A percentile compares a stretch with the other conserved stretches of the same genome.
These are phyloP conservation scores for Pelobates fuscus DNA, from an alignment of 2,113 vertebrate genomes.

Conservation along the genomic window DNA sequence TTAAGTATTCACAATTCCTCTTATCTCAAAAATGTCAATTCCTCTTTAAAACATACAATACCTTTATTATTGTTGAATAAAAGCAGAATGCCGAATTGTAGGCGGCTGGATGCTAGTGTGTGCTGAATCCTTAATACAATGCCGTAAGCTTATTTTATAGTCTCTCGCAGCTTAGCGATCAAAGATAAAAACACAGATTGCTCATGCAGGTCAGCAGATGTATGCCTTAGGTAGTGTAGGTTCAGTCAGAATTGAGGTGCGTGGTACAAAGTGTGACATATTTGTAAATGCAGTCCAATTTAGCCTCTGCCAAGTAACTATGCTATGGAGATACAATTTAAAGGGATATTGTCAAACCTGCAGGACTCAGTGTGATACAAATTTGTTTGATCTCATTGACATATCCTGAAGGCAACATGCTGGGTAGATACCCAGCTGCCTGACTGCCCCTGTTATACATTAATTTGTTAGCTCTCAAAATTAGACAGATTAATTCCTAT, in stretches of 20 bases:
- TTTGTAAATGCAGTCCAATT: conserved; percentile 19
- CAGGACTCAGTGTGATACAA: conserved; percentile 23
- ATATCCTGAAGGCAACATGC: conserved; percentile 39
- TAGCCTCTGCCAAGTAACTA: not conserved
- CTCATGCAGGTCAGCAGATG: conserved; percentile 42
- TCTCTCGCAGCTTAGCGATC: conserved; percentile 19
- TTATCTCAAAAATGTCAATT: no score
- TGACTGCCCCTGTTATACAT: conserved; percentile 28
- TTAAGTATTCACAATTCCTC: no score
- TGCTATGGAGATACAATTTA: conserved; percentile 38
- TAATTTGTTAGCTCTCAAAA: conserved; percentile 36
- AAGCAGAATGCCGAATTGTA: no score
- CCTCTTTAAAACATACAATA: no score
- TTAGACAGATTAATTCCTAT: not conserved
- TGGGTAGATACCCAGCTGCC: conserved; percentile 19
- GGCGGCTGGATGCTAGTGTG: no score
- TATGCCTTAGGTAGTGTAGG: conserved; percentile 32
- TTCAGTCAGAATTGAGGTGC: conserved; percentile 13
- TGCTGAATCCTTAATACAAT: conserved; percentile 5
- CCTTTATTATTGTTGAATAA: no score
- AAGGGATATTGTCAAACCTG: conserved; percentile 31
- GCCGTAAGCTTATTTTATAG: conserved; percentile 26
- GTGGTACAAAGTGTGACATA: conserved; percentile 22
- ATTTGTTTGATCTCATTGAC: conserved; percentile 28
- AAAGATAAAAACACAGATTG: conserved; percentile 44